Percentiles rank a stretch among this genome's conserved stretches.
Evolutionary conservation across 2,113 vertebrate genomes (phyloP).

Genomic region (Symphodus melops): DNA sequence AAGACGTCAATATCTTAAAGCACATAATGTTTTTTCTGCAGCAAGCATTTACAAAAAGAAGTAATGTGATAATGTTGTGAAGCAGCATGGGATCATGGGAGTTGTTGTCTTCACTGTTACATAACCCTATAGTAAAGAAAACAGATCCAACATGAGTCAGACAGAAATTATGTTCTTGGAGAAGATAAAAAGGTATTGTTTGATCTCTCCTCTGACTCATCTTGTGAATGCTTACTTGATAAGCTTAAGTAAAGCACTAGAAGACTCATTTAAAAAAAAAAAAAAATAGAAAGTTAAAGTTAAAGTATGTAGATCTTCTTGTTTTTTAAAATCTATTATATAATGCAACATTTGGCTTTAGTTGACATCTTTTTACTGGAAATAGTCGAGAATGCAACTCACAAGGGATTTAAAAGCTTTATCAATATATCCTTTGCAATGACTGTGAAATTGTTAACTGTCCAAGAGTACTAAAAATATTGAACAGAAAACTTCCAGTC

Average conservation of each 20-base stretch:
- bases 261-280: too few species aligned
- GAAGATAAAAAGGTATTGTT: too few species aligned
- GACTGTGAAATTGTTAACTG: too few species aligned
- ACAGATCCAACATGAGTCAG: too few species aligned
- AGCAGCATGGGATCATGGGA: neutral
- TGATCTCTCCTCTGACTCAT: too few species aligned
- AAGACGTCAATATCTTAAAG: too few species aligned
- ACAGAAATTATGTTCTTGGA: too few species aligned
- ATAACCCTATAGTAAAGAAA: too few species aligned
- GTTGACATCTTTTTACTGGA: neutral
- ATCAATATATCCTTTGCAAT: neutral
- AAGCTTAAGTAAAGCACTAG: neutral
- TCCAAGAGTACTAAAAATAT: neutral
- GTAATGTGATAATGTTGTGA: too few species aligned
- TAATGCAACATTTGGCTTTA: neutral
- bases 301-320: neutral
- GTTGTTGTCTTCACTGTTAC: neutral
- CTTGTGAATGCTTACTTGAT: too few species aligned
- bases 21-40: too few species aligned
- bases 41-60: too few species aligned
- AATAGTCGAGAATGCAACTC: neutral
- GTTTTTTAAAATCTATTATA: constrained; percentile 2
- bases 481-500: neutral
- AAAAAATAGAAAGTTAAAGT: neutral
- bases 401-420: neutral